Evolutionary conservation across 2,113 vertebrate genomes (phyloP).

Genomic region (Dolichallabes microphthalmus): DNA sequence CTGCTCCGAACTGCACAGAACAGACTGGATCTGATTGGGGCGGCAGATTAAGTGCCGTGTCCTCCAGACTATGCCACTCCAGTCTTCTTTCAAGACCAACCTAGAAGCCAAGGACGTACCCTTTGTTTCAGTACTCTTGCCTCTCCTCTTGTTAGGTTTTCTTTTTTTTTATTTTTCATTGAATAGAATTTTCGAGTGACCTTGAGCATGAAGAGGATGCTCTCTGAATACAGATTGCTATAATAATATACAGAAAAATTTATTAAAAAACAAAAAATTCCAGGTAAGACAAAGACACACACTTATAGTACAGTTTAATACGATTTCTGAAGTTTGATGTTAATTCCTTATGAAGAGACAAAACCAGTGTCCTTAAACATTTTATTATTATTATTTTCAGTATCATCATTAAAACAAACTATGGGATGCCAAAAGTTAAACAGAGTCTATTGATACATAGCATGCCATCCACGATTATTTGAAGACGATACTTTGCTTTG

Average conservation of each 20-base stretch:
- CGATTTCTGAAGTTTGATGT: neutral
- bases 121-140: neutral
- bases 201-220: neutral
- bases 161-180: neutral
- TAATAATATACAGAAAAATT: neutral
- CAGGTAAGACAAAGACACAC: conserved; percentile 28
- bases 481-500: conserved; percentile 61
- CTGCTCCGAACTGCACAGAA: conserved; percentile 5
- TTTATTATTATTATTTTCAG: conserved; percentile 50
- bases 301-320: neutral
- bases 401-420: conserved; percentile 62
- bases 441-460: conserved; percentile 62
- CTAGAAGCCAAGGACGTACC: neutral
- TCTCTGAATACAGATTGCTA: neutral
- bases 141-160: neutral
- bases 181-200: conserved; percentile 17
- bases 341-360: conserved; percentile 29
- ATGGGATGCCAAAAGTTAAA: conserved; percentile 63
- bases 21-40: conserved; percentile 2
- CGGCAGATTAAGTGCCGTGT: neutral
- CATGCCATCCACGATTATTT: conserved; percentile 64
- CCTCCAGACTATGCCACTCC: neutral
- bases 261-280: neutral
- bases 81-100: neutral
- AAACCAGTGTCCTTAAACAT: conserved; percentile 51